Conservation (phyloP, 2,113 vertebrate genomes). For the Amblyornis subalaris region DNA sequence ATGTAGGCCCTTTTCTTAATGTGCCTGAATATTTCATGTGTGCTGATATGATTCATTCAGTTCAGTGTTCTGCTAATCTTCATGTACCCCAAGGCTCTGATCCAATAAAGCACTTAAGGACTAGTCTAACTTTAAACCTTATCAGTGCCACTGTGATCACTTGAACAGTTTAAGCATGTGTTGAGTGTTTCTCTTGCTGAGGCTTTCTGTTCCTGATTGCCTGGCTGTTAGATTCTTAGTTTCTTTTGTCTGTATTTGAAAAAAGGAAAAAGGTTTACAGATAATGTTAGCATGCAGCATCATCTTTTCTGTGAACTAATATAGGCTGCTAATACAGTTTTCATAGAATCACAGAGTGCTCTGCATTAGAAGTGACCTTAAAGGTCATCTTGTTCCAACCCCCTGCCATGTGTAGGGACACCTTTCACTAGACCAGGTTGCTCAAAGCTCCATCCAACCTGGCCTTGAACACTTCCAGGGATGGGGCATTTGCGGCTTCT, state of each 20-base stretch:
- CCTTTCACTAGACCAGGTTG: background rate
- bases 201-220: background rate
- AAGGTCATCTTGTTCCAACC: background rate
- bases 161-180: background rate
- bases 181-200: constrained; percentile 16
- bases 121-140: background rate
- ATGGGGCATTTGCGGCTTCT: background rate
- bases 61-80: background rate
- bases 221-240: background rate
- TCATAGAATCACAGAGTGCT: background rate
- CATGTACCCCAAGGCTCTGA: background rate
- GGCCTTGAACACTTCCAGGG: background rate
- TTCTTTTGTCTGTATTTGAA: background rate
- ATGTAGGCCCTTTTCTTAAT: background rate
- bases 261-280: background rate
- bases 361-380: background rate
- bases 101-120: constrained; percentile 16
- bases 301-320: background rate
- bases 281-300: background rate
- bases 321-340: background rate
- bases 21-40: background rate
- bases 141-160: background rate
- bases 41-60: background rate
- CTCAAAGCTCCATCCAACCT: background rate
- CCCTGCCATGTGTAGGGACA: background rate